Evolutionary conservation across 2,888 invertebrate genomes (phyloP).

Genomic region (Tenthredo notha): DNA sequence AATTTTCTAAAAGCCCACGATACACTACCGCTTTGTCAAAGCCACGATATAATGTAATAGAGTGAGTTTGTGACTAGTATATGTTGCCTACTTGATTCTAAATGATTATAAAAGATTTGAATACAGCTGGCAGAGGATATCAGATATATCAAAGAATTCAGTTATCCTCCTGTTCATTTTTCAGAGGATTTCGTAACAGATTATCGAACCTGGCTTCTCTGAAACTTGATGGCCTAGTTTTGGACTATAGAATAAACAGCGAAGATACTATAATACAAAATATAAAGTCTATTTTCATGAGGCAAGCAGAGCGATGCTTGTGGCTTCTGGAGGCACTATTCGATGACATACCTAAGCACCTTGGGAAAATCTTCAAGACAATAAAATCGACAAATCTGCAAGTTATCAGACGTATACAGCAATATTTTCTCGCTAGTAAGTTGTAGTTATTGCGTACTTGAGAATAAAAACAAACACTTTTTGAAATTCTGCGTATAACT

Average conservation of each 20-base stretch:
- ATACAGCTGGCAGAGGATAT: background rate
- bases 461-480: background rate
- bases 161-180: background rate
- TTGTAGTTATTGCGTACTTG: background rate
- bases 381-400: slow-evolving; percentile 13
- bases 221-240: slow-evolving; percentile 24
- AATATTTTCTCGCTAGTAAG: slow-evolving; percentile 23
- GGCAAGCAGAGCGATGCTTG: slow-evolving; percentile 46
- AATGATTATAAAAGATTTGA: background rate
- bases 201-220: slow-evolving; percentile 23
- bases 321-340: slow-evolving; percentile 27
- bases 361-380: background rate
- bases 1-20: slow-evolving; percentile 20
- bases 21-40: slow-evolving; percentile 16
- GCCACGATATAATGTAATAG: background rate
- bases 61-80: slow-evolving; percentile 6
- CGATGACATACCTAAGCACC: slow-evolving; percentile 20
- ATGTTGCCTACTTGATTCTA: background rate
- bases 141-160: background rate
- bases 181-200: slow-evolving; percentile 15
- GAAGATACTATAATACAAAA: background rate
- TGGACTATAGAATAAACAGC: slow-evolving; percentile 40
- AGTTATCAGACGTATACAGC: slow-evolving; percentile 23
- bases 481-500: no score
- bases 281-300: slow-evolving; percentile 14